phyloP scores from a whole-genome alignment of 1,140 invertebrate genomes.

The Pogonognathellus flavescens region DNA sequence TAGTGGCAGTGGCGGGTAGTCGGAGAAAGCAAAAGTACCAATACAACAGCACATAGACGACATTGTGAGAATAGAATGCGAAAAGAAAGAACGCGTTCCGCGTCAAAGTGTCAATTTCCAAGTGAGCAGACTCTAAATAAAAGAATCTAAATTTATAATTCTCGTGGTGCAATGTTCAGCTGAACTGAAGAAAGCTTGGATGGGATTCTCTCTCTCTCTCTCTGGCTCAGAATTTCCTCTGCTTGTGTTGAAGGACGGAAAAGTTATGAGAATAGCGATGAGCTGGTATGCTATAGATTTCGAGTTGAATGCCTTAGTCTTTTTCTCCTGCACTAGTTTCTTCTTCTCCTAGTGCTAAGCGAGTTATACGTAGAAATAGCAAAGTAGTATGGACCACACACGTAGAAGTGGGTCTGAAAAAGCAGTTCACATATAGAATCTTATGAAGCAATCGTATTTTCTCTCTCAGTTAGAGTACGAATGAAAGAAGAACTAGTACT shows the following conservation, averaged over 20 bases:
- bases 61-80: slow-evolving; percentile 32
- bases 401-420: neutral
- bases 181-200: slow-evolving; percentile 35
- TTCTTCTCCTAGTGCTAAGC: neutral
- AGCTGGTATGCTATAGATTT: neutral
- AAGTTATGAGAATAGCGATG: slow-evolving; percentile 48
- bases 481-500: slow-evolving; percentile 3
- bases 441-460: slow-evolving; percentile 17
- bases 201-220: slow-evolving; percentile 5
- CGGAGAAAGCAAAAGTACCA: neutral
- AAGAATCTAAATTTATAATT: slow-evolving; percentile 65
- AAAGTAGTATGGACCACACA: neutral
- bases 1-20: neutral
- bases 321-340: neutral
- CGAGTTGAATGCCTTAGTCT: neutral
- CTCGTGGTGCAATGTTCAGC: slow-evolving; percentile 27
- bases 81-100: slow-evolving; percentile 52
- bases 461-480: neutral
- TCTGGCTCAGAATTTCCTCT: neutral
- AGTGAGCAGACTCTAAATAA: slow-evolving; percentile 52
- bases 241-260: slow-evolving; percentile 17
- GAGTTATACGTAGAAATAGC: neutral
- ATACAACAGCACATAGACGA: slow-evolving; percentile 7
- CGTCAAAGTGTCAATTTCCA: slow-evolving; percentile 63
- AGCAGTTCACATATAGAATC: neutral